Evolutionary conservation across 2,888 invertebrate species (phyloP).

Genomic region (Spodoptera picta): DNA sequence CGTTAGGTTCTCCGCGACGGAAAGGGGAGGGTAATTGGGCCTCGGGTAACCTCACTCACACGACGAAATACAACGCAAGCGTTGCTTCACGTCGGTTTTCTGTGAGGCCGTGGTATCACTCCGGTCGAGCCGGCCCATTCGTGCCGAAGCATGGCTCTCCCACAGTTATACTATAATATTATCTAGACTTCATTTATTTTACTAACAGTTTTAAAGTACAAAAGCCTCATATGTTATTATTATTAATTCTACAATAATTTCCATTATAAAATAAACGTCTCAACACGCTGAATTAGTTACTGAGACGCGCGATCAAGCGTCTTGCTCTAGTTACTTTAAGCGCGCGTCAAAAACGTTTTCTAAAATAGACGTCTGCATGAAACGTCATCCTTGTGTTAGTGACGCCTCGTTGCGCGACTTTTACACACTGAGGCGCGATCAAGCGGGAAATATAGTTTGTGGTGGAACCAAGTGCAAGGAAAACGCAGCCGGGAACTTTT

Average conservation of each 20-base stretch:
- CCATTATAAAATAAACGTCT: slow-evolving; percentile 9
- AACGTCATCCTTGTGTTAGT: slow-evolving; percentile 52
- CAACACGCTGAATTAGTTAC: slow-evolving; percentile 16
- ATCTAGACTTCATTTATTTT: too few species aligned
- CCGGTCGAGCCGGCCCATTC: too few species aligned
- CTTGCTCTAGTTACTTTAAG: slow-evolving; percentile 16
- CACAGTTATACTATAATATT: too few species aligned
- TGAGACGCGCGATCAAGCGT: slow-evolving; percentile 22
- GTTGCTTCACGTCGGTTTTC: too few species aligned
- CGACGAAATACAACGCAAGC: too few species aligned
- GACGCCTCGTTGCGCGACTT: slow-evolving; percentile 38
- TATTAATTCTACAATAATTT: background rate
- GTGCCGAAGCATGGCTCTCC: too few species aligned
- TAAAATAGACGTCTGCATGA: slow-evolving; percentile 48
- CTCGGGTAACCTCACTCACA: too few species aligned
- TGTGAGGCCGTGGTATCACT: too few species aligned
- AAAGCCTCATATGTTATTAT: too few species aligned
- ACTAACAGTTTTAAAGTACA: too few species aligned
- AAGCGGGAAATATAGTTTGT: slow-evolving; percentile 44
- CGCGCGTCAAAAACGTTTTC: slow-evolving; percentile 30
- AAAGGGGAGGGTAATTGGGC: too few species aligned
- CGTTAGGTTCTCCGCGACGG: too few species aligned
- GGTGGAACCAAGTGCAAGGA: slow-evolving; percentile 19
- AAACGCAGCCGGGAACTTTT: slow-evolving; percentile 15
- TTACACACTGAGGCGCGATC: slow-evolving; percentile 34